Evolutionary conservation across 2,888 invertebrate species (phyloP).

Genomic region (Timema cristinae): DNA sequence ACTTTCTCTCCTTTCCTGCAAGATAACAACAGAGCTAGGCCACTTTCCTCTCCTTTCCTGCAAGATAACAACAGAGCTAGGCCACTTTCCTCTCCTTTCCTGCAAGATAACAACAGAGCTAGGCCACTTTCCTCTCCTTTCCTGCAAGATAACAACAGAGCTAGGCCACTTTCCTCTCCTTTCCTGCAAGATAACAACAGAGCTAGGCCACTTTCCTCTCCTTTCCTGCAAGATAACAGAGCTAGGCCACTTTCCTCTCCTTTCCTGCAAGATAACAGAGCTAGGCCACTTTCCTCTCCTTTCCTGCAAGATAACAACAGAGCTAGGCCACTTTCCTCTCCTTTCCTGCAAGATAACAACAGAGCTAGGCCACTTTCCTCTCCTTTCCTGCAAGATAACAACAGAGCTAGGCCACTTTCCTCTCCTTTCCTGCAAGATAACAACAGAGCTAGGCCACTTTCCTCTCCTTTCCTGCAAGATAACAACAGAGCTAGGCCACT

Average conservation of each 20-base stretch:
- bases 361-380: no score
- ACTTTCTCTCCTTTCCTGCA: conserved; percentile 63
- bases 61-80: conserved; percentile 32
- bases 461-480: conserved; percentile 66
- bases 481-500: no score
- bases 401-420: no score
- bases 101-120: conserved; percentile 40
- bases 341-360: conserved; percentile 57
- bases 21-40: conserved; percentile 25
- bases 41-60: conserved; percentile 64
- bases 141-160: conserved; percentile 44
- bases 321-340: conserved; percentile 42
- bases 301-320: conserved; percentile 52
- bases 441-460: no score
- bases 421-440: conserved; percentile 66
- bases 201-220: conserved; percentile 42
- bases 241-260: conserved; percentile 49
- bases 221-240: conserved; percentile 57
- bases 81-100: conserved; percentile 61
- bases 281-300: conserved; percentile 49
- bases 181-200: conserved; percentile 52
- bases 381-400: conserved; percentile 63
- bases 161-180: conserved; percentile 49
- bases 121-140: conserved; percentile 57
- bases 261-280: conserved; percentile 53